Conservation (phyloP, 1,140 invertebrate species). For the Tetramorium parvispinum region DNA sequence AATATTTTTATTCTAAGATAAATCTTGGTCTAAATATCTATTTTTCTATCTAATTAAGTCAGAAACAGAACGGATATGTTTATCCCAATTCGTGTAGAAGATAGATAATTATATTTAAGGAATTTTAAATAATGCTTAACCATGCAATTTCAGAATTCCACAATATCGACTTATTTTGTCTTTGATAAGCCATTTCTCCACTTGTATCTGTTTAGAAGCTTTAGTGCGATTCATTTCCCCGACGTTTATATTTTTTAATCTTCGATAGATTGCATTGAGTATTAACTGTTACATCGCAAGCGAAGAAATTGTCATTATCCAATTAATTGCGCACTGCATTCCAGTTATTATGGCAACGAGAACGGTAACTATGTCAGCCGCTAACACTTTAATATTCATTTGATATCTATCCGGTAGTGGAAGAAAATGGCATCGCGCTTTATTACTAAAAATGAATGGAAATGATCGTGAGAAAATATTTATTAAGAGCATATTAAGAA, state of each 20-base stretch:
- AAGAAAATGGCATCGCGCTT: background rate
- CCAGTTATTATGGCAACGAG: slow-evolving; percentile 38
- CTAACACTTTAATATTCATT: background rate
- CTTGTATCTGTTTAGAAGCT: slow-evolving; percentile 74
- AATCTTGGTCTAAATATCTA: background rate
- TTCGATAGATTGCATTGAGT: slow-evolving; percentile 8
- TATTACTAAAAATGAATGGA: slow-evolving; percentile 23
- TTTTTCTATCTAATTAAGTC: background rate
- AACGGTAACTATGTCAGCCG: slow-evolving; percentile 10
- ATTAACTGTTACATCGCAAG: slow-evolving; percentile 14
- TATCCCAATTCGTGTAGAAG: background rate
- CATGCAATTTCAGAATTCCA: slow-evolving; percentile 87
- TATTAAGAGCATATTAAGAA: slow-evolving; percentile 23
- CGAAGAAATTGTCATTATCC: slow-evolving; percentile 25
- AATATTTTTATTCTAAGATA: background rate
- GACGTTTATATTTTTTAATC: background rate
- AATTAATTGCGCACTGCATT: slow-evolving; percentile 18
- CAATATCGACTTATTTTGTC: slow-evolving; percentile 89
- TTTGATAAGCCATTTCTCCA: slow-evolving; percentile 87
- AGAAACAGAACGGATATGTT: background rate
- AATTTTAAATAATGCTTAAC: slow-evolving; percentile 80
- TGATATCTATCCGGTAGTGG: background rate
- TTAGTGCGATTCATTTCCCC: background rate
- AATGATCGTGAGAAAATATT: slow-evolving; percentile 28
- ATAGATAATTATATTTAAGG: background rate